These are phyloP conservation scores for Drosophila demipolita DNA, from an alignment of 2,888 invertebrate species.

Conservation along the genomic window DNA sequence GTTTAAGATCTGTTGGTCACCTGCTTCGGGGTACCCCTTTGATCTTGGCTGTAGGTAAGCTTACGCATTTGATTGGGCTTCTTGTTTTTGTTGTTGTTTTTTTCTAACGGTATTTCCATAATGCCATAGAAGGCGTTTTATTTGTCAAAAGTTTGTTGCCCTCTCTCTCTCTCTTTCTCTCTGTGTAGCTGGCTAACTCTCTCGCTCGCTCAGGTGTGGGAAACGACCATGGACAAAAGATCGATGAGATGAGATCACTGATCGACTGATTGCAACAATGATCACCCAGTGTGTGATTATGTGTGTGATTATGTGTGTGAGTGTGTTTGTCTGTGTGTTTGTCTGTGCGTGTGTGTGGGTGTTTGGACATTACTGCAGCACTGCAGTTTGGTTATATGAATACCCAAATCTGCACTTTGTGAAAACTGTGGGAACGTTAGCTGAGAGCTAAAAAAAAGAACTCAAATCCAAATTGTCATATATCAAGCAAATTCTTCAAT, in stretches of 20 bases:
- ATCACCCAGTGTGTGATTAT: no score
- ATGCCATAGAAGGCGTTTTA: slow-evolving; percentile 61
- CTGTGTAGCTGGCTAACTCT: neutral
- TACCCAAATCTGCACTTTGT: slow-evolving; percentile 13
- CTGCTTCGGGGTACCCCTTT: slow-evolving; percentile 53
- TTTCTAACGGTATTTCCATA: slow-evolving; percentile 72
- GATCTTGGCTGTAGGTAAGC: slow-evolving; percentile 45
- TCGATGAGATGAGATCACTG: slow-evolving; percentile 61
- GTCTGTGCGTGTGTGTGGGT: slow-evolving; percentile 13
- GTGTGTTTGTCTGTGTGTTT: slow-evolving; percentile 15
- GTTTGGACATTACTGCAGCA: slow-evolving; percentile 10
- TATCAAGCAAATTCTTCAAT: slow-evolving; percentile 1
- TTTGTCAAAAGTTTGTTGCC: slow-evolving; percentile 59
- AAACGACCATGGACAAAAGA: slow-evolving; percentile 55
- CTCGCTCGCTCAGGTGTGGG: slow-evolving; percentile 37
- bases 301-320: no score
- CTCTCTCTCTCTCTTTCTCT: slow-evolving; percentile 17
- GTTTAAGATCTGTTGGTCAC: slow-evolving; percentile 39
- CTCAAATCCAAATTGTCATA: slow-evolving; percentile 10
- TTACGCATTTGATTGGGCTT: slow-evolving; percentile 50
- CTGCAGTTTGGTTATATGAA: slow-evolving; percentile 38
- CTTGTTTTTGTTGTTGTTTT: neutral
- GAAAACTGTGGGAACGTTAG: slow-evolving; percentile 26
- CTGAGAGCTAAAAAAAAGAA: slow-evolving; percentile 1
- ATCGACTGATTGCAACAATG: slow-evolving; percentile 47